Conservation (phyloP, 2,113 vertebrate species). For the Gnathonemus longibarbis region DNA sequence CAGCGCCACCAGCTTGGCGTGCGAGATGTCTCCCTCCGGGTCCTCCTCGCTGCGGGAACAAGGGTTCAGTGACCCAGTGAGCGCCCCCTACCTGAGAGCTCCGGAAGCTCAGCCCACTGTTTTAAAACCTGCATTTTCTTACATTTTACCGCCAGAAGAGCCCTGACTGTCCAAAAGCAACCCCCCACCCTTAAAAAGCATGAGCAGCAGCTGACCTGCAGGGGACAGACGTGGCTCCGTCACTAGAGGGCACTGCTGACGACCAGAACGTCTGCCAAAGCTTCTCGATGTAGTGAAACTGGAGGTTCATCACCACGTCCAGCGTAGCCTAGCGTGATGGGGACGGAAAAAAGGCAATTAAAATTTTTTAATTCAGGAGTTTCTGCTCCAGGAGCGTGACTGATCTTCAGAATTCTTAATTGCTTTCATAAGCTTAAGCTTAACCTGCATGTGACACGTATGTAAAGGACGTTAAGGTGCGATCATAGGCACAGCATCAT, state of each 20-base stretch:
- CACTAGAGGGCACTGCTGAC: conserved; percentile 71
- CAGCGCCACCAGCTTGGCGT: conserved; percentile 79
- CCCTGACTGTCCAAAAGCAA: not conserved
- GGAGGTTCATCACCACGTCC: conserved; percentile 92
- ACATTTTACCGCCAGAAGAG: not conserved
- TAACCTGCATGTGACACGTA: not conserved
- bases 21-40: conserved; percentile 64
- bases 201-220: conserved; percentile 48
- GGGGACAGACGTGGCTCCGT: conserved; percentile 59
- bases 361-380: not conserved
- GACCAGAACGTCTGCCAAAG: conserved; percentile 97
- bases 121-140: not conserved
- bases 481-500: not conserved
- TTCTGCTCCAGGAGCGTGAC: not conserved
- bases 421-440: not conserved
- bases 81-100: not conserved
- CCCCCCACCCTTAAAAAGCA: not conserved
- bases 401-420: not conserved
- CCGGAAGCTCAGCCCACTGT: not conserved
- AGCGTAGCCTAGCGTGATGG: conserved; percentile 71
- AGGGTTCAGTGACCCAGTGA: not conserved
- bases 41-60: conserved; percentile 69
- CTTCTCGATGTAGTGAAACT: conserved; percentile 94
- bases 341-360: not conserved
- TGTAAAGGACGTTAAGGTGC: not conserved